Evolutionary conservation across 2,113 vertebrate genomes (phyloP).

Genomic region (Hypocryptadius cinnamomeus): DNA sequence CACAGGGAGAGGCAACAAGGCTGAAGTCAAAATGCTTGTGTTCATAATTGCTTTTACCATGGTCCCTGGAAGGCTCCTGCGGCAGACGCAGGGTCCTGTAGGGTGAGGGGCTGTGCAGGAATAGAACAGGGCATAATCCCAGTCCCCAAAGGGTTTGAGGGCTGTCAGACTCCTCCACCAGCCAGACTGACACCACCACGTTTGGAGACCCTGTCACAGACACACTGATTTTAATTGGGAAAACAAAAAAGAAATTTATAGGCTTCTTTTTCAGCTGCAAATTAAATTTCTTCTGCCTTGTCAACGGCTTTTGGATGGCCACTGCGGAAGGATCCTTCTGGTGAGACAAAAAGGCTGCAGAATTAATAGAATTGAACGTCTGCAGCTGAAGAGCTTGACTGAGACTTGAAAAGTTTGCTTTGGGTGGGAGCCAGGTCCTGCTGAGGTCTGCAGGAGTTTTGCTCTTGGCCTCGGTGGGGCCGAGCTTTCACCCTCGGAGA

Average conservation of each 20-base stretch:
- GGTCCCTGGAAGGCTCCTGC: neutral
- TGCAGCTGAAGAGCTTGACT: neutral
- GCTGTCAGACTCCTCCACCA: neutral
- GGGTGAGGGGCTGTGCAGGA: neutral
- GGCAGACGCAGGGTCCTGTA: neutral
- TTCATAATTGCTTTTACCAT: neutral
- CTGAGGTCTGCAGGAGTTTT: slow-evolving; percentile 35
- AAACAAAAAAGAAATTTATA: neutral
- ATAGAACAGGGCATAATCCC: neutral
- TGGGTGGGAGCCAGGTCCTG: slow-evolving; percentile 21
- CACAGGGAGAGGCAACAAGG: neutral
- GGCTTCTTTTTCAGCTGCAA: neutral
- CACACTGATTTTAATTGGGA: neutral
- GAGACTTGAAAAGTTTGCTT: slow-evolving; percentile 18
- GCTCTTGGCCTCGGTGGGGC: neutral
- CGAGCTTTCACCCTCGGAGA: neutral
- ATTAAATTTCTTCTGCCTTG: neutral
- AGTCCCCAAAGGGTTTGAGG: neutral
- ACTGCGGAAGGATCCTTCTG: neutral
- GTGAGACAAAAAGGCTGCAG: neutral
- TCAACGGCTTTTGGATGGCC: neutral
- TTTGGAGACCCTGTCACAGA: neutral
- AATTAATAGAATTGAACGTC: neutral
- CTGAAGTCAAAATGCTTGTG: neutral
- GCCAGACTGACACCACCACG: neutral